Evolutionary conservation across 2,113 vertebrate species (phyloP).

Genomic region (Dasyornis broadbenti): DNA sequence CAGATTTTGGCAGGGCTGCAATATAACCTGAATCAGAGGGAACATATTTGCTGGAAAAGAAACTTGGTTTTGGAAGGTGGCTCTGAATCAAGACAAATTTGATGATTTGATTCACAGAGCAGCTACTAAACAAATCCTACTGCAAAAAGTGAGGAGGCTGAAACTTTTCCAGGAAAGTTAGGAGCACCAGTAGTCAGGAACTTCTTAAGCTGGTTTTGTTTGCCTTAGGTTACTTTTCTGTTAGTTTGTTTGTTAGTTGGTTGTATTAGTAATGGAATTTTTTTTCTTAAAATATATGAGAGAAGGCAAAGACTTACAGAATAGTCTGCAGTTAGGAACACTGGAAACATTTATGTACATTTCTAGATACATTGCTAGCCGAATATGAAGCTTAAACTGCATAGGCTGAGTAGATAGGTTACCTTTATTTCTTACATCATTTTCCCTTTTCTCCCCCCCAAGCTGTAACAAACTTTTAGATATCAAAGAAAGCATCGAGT

Average conservation of each 20-base stretch:
- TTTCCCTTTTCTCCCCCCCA: fast-evolving
- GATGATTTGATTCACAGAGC: not conserved
- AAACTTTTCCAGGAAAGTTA: not conserved
- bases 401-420: not conserved
- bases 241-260: not conserved
- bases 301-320: not conserved
- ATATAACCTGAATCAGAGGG: not conserved
- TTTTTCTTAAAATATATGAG: not conserved
- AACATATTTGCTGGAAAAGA: not conserved
- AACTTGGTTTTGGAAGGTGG: not conserved
- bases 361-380: not conserved
- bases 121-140: not conserved
- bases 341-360: not conserved
- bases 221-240: not conserved
- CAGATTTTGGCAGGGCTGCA: not conserved
- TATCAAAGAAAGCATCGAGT: not conserved
- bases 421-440: fast-evolving
- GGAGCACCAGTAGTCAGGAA: not conserved
- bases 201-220: not conserved
- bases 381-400: not conserved
- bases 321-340: not conserved
- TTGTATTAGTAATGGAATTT: not conserved
- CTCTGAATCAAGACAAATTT: not conserved
- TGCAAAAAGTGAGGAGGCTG: not conserved
- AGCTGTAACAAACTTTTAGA: not conserved